Conservation (phyloP, 2,113 vertebrate species). For the Eurystomus gularis region DNA sequence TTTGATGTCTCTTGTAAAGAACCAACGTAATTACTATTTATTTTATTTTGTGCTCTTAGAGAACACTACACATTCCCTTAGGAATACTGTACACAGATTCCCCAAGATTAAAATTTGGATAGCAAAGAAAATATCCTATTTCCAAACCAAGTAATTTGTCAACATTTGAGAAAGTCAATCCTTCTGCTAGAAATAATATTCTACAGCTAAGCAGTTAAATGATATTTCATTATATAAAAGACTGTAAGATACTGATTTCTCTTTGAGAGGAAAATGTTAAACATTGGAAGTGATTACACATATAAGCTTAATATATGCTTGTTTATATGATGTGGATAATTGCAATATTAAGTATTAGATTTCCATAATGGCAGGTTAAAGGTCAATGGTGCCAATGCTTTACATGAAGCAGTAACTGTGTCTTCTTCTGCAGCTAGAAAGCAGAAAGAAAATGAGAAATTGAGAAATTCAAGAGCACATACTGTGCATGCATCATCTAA, state of each 20-base stretch:
- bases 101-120: background rate
- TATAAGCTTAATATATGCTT: background rate
- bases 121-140: background rate
- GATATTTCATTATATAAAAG: background rate
- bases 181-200: background rate
- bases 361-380: background rate
- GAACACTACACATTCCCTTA: background rate
- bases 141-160: background rate
- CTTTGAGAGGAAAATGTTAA: background rate
- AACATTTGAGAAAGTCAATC: background rate
- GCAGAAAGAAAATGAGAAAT: background rate
- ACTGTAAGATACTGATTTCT: background rate
- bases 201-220: background rate
- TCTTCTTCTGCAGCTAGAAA: background rate
- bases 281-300: background rate
- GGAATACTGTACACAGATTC: background rate
- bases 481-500: background rate
- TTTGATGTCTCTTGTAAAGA: background rate
- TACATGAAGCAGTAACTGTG: background rate
- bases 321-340: background rate
- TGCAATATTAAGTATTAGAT: background rate
- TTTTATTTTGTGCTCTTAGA: background rate
- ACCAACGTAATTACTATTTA: background rate
- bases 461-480: background rate
- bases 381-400: background rate